phyloP scores from a whole-genome alignment of 2,797 vertebrate species.

The Ispidina picta region DNA sequence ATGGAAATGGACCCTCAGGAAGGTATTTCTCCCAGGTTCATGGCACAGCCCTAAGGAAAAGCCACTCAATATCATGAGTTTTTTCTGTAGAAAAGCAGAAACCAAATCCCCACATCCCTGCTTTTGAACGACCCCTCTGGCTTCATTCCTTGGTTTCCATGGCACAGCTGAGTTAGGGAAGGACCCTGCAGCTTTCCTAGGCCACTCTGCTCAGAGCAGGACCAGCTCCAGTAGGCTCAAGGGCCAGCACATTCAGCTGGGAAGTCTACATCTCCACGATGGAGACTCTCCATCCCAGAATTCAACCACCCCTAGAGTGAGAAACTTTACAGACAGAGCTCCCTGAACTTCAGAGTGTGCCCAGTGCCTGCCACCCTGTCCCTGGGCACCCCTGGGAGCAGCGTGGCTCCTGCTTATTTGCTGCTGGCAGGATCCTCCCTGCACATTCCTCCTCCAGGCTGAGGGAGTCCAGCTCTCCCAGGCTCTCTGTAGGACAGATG shows the following conservation, averaged over 20 bases:
- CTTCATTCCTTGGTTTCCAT: background rate
- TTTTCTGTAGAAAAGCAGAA: background rate
- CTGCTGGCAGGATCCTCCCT: background rate
- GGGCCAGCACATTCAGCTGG: accelerated
- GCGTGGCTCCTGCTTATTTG: background rate
- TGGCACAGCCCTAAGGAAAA: background rate
- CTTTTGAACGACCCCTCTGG: background rate
- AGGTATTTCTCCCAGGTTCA: background rate
- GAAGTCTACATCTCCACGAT: background rate
- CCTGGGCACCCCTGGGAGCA: background rate
- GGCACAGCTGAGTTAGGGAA: background rate
- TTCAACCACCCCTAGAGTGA: no score
- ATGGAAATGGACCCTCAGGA: background rate
- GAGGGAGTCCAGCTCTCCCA: background rate
- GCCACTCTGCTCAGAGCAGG: background rate
- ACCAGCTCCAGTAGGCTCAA: background rate
- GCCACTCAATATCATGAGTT: background rate
- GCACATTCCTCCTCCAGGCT: background rate
- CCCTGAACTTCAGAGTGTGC: background rate
- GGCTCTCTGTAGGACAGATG: background rate
- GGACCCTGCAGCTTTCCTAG: background rate
- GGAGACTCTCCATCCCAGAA: background rate
- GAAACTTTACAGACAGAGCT: background rate
- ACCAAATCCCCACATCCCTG: accelerated
- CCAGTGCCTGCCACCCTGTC: background rate